Evolutionary conservation across 2,888 invertebrate genomes (phyloP), one percentile per base, ranked within the genome.

Genomic region (Rhodophaea formosa): DNA sequence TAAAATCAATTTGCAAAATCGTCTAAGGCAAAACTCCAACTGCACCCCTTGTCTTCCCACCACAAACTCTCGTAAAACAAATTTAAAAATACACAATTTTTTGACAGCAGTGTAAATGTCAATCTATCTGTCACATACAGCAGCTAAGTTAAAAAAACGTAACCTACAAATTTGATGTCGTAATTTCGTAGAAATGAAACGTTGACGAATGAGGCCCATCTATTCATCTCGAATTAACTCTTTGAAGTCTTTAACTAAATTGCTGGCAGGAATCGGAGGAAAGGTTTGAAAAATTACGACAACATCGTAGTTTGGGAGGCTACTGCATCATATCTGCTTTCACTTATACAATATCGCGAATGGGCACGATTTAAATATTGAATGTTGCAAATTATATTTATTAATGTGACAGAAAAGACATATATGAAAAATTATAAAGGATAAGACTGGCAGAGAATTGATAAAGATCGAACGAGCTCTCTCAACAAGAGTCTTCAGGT

Each of bases 181-280:
- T 12, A 46, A 32, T 68, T 65, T 64, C 66, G 61, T 66, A 63
- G 71, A 64, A 67, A 39, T 51, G 35, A 35, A 17, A 23, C 35
- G 10, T 10, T 51, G 71, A 79, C 72, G 72, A 74, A 77, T 77
- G 71, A 75, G 70, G 61, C 65, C 62, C 77, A 78, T 82, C 76
- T 75, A 80, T 85, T 72, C 64, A 69, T 72, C 67, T 66, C 70
- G 53, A 62, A 61, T 59, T 61, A 62, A 69, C 65, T 68, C 82
- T 85, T 84, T 84, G 84, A 85, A 74, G 79, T 80, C 68, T 70
- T 66, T 62, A 67, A 59, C 59, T 58, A 62, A 64, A 60, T 60
- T 58, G 56, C 47, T 47, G 46, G 56, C 56, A 16, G 46, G 47
- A 47, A 56, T 56, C 29, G 14, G 43, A 23, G 29, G 42, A 53